A percentile compares a stretch with the other conserved stretches of the same genome.
Conservation (phyloP, 2,113 vertebrate species). For the Tupaia chinensis region DNA sequence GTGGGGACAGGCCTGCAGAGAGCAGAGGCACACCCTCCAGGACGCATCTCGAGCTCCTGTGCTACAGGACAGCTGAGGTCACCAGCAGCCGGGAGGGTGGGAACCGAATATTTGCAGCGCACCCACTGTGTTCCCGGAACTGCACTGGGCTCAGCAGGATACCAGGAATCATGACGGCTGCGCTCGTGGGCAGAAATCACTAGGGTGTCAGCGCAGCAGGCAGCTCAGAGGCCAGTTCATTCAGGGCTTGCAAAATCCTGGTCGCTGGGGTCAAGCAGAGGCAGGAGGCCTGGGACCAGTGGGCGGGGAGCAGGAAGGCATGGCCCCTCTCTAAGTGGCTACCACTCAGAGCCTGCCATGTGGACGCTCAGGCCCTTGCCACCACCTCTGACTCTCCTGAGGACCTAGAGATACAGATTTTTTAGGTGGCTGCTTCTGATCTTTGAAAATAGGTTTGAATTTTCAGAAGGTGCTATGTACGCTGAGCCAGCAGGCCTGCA, state of each 20-base stretch:
- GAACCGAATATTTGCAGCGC: conserved; percentile 54
- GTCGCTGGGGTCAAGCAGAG: neutral
- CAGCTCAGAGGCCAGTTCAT: neutral
- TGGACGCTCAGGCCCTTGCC: neutral
- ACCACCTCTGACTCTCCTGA: neutral
- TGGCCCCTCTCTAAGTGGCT: neutral
- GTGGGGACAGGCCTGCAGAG: neutral
- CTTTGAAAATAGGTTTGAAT: neutral
- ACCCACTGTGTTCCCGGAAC: conserved; percentile 50
- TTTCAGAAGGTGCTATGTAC: neutral
- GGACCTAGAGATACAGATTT: neutral
- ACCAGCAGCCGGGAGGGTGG: conserved; percentile 1
- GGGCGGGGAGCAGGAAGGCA: neutral
- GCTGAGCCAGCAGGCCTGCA: neutral
- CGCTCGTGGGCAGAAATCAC: neutral
- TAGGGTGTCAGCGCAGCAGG: neutral
- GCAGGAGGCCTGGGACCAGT: neutral
- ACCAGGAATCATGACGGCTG: conserved; percentile 39
- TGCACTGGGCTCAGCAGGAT: neutral
- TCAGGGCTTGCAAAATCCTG: neutral
- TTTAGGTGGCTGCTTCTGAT: neutral
- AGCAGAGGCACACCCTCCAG: neutral
- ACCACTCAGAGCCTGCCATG: neutral
- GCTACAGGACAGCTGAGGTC: conserved; percentile 61
- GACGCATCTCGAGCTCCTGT: neutral